A percentile compares a stretch with the other conserved stretches of the same genome.
These are phyloP conservation scores for Phylloscopus whistleri DNA, from an alignment of 2,113 vertebrate species.

Conservation along the genomic window DNA sequence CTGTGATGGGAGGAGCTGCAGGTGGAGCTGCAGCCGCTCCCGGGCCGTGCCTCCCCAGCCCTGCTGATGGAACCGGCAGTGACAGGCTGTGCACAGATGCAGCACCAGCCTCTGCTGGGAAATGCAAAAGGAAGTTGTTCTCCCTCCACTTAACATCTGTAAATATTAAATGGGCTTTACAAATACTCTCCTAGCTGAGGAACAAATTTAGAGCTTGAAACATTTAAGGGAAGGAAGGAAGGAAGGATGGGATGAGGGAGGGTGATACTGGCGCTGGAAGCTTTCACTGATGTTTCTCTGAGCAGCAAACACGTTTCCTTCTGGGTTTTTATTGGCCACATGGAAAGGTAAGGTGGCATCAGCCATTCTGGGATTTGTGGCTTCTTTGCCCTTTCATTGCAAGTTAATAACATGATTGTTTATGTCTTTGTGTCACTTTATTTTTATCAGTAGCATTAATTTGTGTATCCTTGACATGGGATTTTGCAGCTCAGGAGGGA, in stretches of 20 bases:
- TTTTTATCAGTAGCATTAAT: not conserved
- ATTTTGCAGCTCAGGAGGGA: not conserved
- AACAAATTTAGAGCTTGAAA: not conserved
- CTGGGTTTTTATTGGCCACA: not conserved
- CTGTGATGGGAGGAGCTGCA: not conserved
- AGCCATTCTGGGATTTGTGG: not conserved
- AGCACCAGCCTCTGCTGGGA: not conserved
- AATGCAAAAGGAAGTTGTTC: not conserved
- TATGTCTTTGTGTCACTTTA: not conserved
- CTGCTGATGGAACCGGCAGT: not conserved
- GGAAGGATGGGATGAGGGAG: not conserved
- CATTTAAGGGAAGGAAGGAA: not conserved
- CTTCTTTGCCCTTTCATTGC: not conserved
- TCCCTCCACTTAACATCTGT: not conserved
- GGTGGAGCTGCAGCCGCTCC: not conserved
- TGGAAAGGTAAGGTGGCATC: not conserved
- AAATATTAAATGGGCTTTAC: not conserved
- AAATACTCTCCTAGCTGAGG: not conserved
- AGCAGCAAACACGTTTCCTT: conserved; percentile 11
- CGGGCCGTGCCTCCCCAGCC: not conserved
- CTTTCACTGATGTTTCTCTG: not conserved
- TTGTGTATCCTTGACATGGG: not conserved
- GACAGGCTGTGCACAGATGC: not conserved
- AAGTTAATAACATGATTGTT: not conserved
- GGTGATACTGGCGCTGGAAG: not conserved